Percentiles rank a stretch among this genome's conserved stretches.
phyloP scores from a whole-genome alignment of 2,797 vertebrate genomes.

The Ptychadena robeensis region DNA sequence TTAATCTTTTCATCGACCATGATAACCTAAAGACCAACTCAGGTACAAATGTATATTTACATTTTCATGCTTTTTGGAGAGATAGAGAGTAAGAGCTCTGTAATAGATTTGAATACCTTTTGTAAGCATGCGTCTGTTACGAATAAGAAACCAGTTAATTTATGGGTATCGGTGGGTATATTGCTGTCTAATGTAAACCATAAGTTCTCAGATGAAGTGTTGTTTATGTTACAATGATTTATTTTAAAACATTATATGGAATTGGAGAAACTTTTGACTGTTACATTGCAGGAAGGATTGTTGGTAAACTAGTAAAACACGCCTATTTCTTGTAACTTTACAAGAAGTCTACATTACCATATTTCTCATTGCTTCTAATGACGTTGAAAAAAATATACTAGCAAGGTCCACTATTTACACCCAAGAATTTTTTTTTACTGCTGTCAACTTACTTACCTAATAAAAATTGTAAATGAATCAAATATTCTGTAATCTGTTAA shows the following conservation, averaged over 20 bases:
- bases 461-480: too few relatives aligned
- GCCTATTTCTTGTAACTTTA: too few relatives aligned
- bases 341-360: too few relatives aligned
- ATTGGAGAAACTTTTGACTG: neutral
- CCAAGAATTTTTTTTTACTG: too few relatives aligned
- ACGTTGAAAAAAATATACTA: too few relatives aligned
- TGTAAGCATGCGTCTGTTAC: neutral
- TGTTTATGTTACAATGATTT: neutral
- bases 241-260: neutral
- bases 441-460: too few relatives aligned
- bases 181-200: neutral
- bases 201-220: neutral
- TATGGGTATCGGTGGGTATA: neutral
- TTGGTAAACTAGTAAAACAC: too few relatives aligned
- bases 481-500: too few relatives aligned
- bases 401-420: too few relatives aligned
- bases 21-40: conserved; percentile 18
- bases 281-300: neutral
- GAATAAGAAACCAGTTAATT: neutral
- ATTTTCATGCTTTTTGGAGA: neutral
- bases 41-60: conserved; percentile 16
- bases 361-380: too few relatives aligned
- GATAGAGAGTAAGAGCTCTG: neutral
- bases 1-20: conserved; percentile 2
- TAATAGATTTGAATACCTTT: neutral